Evolutionary conservation across 2,888 invertebrate species (phyloP), one percentile per base, ranked within the genome.

Genomic region (Drosophila putrida): DNA sequence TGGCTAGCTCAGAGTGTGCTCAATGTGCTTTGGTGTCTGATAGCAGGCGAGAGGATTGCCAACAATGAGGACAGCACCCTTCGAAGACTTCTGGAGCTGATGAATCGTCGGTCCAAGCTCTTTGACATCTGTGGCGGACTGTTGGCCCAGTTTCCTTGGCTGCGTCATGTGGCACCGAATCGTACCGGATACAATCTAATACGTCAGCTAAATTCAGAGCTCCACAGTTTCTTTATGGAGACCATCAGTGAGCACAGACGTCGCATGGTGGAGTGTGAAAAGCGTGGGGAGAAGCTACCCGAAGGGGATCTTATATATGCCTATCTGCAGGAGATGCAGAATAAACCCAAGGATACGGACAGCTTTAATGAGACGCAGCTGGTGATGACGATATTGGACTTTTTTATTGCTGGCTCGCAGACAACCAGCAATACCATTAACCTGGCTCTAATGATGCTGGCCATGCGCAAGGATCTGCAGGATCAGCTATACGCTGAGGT

Each of bases 331-430:
- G 94, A 95, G 92, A 95, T 95, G 94, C 90, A 93, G 25, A 51
- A 55, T 11, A 55, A 68, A 3, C 39, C 61, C 36, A 58, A 64
- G 27, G 69, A 70, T 5, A 67, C 71, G 10, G 68, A 76, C 47
- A 91, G 90, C 27, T 92, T 94, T 90, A 89, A 91, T 94, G 95
- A 95, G 63, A 94, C 94, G 5, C 95, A 95, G 83, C 88, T 96
- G 54, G 91, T 94, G 4, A 94, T 95, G 93, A 93, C 95, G 4
- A 94, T 95, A 76, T 85, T 95, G 60, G 96, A 96, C 89, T 93
- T 96, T 47, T 95, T 96, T 78, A 94, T 96, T 80, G 95, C 95
- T 5, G 95, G 95, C 2, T 93, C 94, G 0, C 93, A 94, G 76
- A 95, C 95, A 0, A 95, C 95, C 0, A 94, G 95, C 65, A 93